Conservation (phyloP, 2,888 invertebrate genomes). For the Chaitophorus viminalis region DNA sequence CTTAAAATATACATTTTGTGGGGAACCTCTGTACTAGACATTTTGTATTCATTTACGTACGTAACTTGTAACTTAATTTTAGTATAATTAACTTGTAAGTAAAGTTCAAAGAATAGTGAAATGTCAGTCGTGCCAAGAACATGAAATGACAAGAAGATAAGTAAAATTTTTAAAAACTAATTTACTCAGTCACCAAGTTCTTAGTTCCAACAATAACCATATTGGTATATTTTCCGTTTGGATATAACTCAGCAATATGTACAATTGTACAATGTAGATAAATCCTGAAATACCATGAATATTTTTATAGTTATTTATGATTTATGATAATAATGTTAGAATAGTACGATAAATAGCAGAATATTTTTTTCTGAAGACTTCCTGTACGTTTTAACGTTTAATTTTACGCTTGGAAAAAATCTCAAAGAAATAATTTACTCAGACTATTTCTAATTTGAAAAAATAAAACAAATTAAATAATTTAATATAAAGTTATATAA, state of each 20-base stretch:
- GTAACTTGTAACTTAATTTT: neutral
- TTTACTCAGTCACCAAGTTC: neutral
- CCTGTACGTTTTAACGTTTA: neutral
- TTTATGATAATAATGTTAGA: too few relatives aligned
- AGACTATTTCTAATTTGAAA: neutral
- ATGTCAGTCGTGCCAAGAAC: conserved; percentile 19
- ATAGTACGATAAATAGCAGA: neutral
- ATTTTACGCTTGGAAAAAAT: conserved; percentile 5
- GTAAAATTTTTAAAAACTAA: conserved; percentile 29
- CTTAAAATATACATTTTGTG: too few relatives aligned
- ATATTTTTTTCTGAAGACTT: neutral
- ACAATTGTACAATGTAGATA: neutral
- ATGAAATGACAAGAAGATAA: neutral
- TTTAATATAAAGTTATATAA: neutral
- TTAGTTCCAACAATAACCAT: neutral
- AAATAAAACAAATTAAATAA: neutral
- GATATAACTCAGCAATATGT: neutral
- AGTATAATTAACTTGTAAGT: neutral
- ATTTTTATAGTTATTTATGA: neutral
- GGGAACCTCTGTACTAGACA: neutral
- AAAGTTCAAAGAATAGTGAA: conserved; percentile 18
- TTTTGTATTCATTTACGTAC: neutral
- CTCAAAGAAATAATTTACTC: conserved; percentile 8
- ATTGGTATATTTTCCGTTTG: neutral
- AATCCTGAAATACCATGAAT: neutral